phyloP scores from a whole-genome alignment of 2,888 invertebrate species.

The Torymus auratus region DNA sequence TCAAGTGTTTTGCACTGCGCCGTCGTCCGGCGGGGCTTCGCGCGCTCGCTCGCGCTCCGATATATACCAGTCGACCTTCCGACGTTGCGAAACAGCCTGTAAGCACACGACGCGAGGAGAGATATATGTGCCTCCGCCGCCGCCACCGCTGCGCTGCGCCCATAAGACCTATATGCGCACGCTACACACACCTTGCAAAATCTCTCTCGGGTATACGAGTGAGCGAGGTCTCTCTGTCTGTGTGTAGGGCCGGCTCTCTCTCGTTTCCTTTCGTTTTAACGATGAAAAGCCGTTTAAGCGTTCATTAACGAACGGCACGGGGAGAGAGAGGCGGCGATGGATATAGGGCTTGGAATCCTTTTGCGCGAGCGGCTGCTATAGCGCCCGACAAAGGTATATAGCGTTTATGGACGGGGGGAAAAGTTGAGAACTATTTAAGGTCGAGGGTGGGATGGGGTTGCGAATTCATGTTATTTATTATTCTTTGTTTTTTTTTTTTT shows the following conservation, averaged over 20 bases:
- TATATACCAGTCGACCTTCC: conserved; percentile 76
- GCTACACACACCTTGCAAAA: conserved; percentile 27
- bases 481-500: no score
- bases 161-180: conserved; percentile 9
- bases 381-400: no score
- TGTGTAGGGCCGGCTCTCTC: conserved; percentile 37
- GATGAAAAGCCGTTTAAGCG: conserved; percentile 33
- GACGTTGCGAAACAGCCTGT: conserved; percentile 71
- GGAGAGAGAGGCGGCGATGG: no score
- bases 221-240: no score
- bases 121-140: background rate
- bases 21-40: background rate
- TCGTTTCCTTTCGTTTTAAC: conserved; percentile 62
- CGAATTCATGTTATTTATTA: no score
- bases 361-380: no score
- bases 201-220: background rate
- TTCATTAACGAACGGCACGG: background rate
- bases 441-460: no score
- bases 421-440: no score
- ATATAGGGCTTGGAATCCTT: no score
- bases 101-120: background rate
- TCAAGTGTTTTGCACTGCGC: conserved; percentile 19
- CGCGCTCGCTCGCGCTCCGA: background rate
- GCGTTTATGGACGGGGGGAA: no score
- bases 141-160: conserved; percentile 28